Evolutionary conservation across 2,888 invertebrate genomes (phyloP).

Genomic region (Hipparchia sbordonii): DNA sequence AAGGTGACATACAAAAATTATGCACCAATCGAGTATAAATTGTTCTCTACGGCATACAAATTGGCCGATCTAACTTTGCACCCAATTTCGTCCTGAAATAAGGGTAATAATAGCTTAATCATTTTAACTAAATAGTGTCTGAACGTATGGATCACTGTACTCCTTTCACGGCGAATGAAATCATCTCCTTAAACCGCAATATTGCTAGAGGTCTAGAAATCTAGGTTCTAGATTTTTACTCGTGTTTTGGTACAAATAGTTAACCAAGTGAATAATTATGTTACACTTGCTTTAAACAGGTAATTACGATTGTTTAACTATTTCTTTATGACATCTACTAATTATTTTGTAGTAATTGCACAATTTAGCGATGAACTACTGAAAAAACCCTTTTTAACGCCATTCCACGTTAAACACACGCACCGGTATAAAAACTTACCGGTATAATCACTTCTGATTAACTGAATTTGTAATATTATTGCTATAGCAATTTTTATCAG

Average conservation of each 20-base stretch:
- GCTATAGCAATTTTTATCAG: too few species aligned
- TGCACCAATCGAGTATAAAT: conserved; percentile 22
- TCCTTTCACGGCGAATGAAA: conserved; percentile 41
- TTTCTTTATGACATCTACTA: too few species aligned
- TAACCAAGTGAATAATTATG: too few species aligned
- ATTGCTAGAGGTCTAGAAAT: conserved; percentile 22
- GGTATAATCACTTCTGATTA: too few species aligned
- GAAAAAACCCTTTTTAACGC: too few species aligned
- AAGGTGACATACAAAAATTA: conserved; percentile 39
- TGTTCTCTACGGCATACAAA: conserved; percentile 4
- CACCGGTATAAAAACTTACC: too few species aligned
- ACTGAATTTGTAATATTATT: too few species aligned
- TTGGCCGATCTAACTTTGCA: conserved; percentile 6
- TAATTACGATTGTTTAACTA: too few species aligned
- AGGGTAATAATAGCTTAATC: conserved; percentile 21
- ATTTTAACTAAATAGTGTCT: neutral
- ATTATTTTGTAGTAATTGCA: too few species aligned
- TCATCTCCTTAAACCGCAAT: conserved; percentile 38
- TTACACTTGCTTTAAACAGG: too few species aligned
- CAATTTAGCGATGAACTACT: too few species aligned
- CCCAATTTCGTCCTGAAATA: conserved; percentile 17
- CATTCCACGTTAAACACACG: too few species aligned
- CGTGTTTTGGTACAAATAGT: neutral
- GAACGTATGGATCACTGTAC: conserved; percentile 21
- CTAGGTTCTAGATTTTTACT: conserved; percentile 20